Base-by-base conservation (phyloP, 2,113 vertebrate species). In the Leptodactylus fuscus region DNA sequence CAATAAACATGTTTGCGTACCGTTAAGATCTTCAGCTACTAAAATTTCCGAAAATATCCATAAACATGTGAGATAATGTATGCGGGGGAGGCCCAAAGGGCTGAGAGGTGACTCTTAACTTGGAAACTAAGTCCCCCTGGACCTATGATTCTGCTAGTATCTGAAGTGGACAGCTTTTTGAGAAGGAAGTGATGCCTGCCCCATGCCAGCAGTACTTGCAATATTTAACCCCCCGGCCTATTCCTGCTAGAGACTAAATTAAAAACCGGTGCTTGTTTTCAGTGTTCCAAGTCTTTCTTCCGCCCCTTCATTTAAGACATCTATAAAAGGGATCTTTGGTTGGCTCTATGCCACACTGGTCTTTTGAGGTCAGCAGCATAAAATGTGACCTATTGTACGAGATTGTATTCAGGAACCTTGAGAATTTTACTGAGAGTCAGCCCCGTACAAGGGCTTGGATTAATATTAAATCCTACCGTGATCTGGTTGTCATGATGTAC, bases 311-410 rank as follows among this genome's bases (percentile, higher is more conserved):
- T n/a, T 34, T 41, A 79, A 55, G 48, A 58, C 67, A 83, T 83
- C 71, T 41, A 83, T 62, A 75, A 32, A 82, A 46, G 82, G 36
- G 71, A 55, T 58, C 53, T 62, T 34, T 62, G 1, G 38, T 24
- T 75, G 82, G 70, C 82, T 18, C 8, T 0, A 11, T 32, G 70
- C 70, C 70, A 46, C 2, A n/a, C 24, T 75, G 71, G 70, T 48
- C 58, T 11, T 83, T 38, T 58, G 70, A 83, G 70, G 82, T 83
- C 53, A 75, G n/a, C 53, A 10, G 10, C 71, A 83, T 75, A 83
- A 74, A 83, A 83, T 60, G 82, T 83, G 82, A 83, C 82, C 82
- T 74, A 75, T 75, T 83, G 82, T 83, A 75, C 70, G 36, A 83
- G 38, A 34, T 62, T 60, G 10, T 16, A 62, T 22, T 76, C 51